phyloP scores from a whole-genome alignment of 2,888 invertebrate species.

The Cylloceria caligata region DNA sequence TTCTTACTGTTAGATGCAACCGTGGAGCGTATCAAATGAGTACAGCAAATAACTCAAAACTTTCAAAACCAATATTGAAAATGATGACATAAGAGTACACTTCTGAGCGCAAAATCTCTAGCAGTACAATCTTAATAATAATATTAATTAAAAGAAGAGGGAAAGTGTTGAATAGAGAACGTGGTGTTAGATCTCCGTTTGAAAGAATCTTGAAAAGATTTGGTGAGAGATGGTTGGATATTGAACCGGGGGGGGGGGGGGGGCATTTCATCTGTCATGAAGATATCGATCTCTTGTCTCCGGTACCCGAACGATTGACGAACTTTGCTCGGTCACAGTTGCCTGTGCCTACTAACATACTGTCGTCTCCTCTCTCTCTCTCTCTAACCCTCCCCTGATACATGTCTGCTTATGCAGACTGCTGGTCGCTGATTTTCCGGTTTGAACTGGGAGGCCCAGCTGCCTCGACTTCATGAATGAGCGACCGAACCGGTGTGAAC shows the following conservation, averaged over 20 bases:
- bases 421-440: constrained; percentile 76
- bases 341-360: constrained; percentile 2
- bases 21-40: too few relatives aligned
- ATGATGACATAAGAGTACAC: too few relatives aligned
- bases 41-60: too few relatives aligned
- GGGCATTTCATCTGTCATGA: background rate
- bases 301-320: background rate
- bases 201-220: background rate
- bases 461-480: constrained; percentile 72
- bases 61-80: too few relatives aligned
- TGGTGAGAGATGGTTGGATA: background rate
- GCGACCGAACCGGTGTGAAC: constrained; percentile 75
- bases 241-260: background rate
- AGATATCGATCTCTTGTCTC: constrained; percentile 25
- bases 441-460: constrained; percentile 71
- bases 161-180: background rate
- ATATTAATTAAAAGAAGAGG: background rate
- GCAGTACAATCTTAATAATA: too few relatives aligned
- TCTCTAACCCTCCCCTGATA: background rate
- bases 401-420: constrained; percentile 66
- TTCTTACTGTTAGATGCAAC: too few relatives aligned
- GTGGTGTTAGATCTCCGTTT: background rate
- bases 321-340: constrained; percentile 14
- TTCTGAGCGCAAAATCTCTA: too few relatives aligned
- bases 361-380: constrained; percentile 5